Evolutionary conservation across 2,797 vertebrate genomes (phyloP), one percentile per base, ranked within the genome.

Genomic region (Myotis pilosus): DNA sequence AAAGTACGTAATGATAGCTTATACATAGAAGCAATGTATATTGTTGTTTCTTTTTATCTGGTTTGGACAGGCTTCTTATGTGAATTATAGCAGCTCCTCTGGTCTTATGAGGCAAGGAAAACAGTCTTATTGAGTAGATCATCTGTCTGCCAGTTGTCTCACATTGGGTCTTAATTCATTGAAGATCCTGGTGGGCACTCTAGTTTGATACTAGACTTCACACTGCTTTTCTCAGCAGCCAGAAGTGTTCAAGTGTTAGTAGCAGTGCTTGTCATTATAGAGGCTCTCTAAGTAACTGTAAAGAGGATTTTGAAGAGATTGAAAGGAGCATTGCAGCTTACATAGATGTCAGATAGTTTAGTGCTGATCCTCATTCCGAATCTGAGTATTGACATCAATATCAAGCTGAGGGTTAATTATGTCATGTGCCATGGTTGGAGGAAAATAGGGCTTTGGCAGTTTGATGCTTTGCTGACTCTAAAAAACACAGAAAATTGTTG

Each of bases 271-370:
- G 49, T 89, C 72, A 17, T 51, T 69, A 16, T 5, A 94, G 83
- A 94, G 88, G 93, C 94, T 97, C 96, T 92, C 81, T 95, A 92
- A 8, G 11, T 97, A 97, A 96, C 87, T 85, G 38, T 88, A 97
- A 95, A 97, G 94, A 72, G 80, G 72, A 64, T 38, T 96, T 96
- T 96, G 94, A 96, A 95, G 96, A 91, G 89, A 74, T 53, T 83
- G n/a, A 75, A 66, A 36, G 81, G 92, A 96, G 92, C 11, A 0
- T 94, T 89, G 96, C 87, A 88, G 92, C 94, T 97, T 95, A 95
- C 94, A 96, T 91, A 96, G 97, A 95, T 96, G 95, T 95, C 96
- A 94, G 74, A 95, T 96, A 94, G 94, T 97, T 94, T 95, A 95
- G 41, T 71, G 83, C 85, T 25, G 76, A 96, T 96, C 93, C 84